Evolutionary conservation across 2,113 vertebrate species (phyloP), one percentile per base, ranked within the genome.

Genomic region (Agapornis roseicollis): DNA sequence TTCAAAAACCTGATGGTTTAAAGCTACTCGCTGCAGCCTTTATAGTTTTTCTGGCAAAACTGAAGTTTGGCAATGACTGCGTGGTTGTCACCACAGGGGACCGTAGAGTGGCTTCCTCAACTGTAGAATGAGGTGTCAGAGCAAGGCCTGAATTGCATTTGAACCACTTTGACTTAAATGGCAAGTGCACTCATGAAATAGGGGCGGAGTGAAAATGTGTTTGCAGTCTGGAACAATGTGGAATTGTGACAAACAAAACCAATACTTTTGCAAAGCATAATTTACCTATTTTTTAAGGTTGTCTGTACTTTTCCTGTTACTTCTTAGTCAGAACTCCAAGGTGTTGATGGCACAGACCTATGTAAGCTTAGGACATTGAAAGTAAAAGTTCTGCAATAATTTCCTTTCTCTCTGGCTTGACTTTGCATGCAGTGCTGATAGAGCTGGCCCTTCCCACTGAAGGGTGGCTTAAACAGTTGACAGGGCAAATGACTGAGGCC

Each of bases 401-500:
- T 88, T 93, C 39, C 79, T 93, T 91, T 96, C 70, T 90, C 60
- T 52, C 78, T 82, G 55, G 47, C 66, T 90, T 96, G 90, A 95
- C 89, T 88, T 93, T 85, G 64, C n/a, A 87, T 2, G 2, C 78
- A 66, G 6, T 1, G 11, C 83, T 70, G 85, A 89, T 93, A 65
- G 77, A 86, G 82, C 37, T 87, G 72, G 31, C 92, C 80, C 64
- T 66, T 93, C 85, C 89, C 33, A 22, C 77, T 2, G 14, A 89
- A 68, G 87, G 73, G 85, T 83, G 94, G 73, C 82, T 96, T 96
- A 70, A 95, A 90, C 77, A 89, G 90, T 87, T 93, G 93, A 92
- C 93, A 96, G 94, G 93, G 95, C 94, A 94, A 96, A 85, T 95
- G 95, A 94, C 78, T 95, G 97, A 92, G 93, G 94, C 69, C 90